These are phyloP conservation scores for Standfussiana lucernea DNA, from an alignment of 2,888 invertebrate species.

Conservation along the genomic window DNA sequence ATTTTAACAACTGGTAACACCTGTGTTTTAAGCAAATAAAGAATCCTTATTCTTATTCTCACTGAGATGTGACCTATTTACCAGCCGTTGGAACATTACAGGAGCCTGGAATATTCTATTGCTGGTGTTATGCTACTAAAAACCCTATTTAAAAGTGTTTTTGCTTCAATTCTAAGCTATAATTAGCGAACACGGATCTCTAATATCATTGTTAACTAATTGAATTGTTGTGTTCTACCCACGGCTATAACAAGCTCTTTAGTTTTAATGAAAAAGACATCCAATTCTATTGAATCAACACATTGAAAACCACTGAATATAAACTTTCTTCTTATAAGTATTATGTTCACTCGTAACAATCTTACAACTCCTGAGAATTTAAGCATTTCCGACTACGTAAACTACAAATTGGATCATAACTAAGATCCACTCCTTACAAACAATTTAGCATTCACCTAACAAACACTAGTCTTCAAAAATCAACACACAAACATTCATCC, in stretches of 20 bases:
- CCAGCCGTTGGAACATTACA: too few species aligned
- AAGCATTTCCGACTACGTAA: neutral
- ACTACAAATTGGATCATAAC: neutral
- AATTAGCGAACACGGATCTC: conserved; percentile 12
- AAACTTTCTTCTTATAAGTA: neutral
- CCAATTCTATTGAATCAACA: neutral
- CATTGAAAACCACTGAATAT: neutral
- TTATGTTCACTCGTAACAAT: neutral
- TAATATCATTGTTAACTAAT: conserved; percentile 41
- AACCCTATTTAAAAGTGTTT: neutral
- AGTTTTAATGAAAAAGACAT: neutral
- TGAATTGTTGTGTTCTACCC: conserved; percentile 38
- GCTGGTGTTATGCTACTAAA: neutral
- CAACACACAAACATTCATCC: neutral
- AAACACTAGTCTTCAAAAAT: neutral
- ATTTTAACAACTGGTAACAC: too few species aligned
- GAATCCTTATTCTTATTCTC: too few species aligned
- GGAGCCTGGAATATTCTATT: too few species aligned
- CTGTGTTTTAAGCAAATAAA: too few species aligned
- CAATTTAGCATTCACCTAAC: neutral
- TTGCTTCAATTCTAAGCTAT: neutral
- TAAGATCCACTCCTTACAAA: neutral
- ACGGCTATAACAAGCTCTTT: conserved; percentile 30
- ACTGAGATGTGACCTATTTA: too few species aligned
- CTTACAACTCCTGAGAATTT: neutral